Evolutionary conservation across 23 tunicate genomes (phyloP).

Genomic region (Phallusia fumigata): DNA sequence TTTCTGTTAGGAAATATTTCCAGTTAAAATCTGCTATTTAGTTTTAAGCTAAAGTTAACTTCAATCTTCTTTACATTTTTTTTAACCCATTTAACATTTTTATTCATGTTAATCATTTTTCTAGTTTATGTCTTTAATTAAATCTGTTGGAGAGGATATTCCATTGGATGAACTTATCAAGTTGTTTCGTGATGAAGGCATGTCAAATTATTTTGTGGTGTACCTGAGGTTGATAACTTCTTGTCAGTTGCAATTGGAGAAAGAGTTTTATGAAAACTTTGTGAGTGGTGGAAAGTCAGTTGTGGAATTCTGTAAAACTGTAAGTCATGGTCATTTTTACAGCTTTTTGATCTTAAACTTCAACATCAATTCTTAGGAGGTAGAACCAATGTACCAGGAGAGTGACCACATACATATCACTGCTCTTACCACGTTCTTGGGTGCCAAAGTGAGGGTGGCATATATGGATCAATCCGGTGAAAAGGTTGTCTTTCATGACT

Average conservation of each 20-base stretch:
- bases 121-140: constrained; percentile 73
- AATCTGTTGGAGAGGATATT: constrained; percentile 36
- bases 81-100: neutral
- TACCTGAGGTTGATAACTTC: constrained; percentile 78
- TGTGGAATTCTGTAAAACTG: constrained; percentile 86
- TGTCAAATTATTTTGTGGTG: constrained; percentile 86
- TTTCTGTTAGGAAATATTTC: too few relatives aligned
- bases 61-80: neutral
- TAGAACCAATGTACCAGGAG: constrained; percentile 92
- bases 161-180: constrained; percentile 36
- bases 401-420: constrained; percentile 92
- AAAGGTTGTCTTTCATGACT: constrained; percentile 62
- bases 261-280: constrained; percentile 80
- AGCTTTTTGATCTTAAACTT: neutral
- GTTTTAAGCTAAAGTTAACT: too few relatives aligned
- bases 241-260: constrained; percentile 66
- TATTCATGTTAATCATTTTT: constrained; percentile 12
- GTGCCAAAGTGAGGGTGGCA: constrained; percentile 70
- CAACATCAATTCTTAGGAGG: constrained; percentile 50
- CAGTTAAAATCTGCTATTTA: too few relatives aligned
- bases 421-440: constrained; percentile 62
- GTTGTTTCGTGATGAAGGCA: constrained; percentile 71
- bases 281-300: constrained; percentile 64
- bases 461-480: constrained; percentile 77
- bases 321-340: constrained; percentile 18